Evolutionary conservation across 2,888 invertebrate species (phyloP).

Genomic region (Melikaiella ostensackeni): DNA sequence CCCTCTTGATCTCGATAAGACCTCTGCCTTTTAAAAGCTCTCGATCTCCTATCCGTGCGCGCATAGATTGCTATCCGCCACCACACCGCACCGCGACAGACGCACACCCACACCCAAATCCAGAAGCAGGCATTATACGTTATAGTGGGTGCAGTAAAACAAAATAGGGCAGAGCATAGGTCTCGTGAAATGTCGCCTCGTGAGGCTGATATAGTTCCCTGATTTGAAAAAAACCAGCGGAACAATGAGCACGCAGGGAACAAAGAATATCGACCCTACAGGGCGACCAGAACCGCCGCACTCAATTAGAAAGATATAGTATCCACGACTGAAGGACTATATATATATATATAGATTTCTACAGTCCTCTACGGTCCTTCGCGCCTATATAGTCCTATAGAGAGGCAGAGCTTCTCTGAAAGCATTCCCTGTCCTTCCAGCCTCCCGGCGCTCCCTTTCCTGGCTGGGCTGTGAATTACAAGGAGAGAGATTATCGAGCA

Average conservation of each 20-base stretch:
- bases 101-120: constrained; percentile 42
- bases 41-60: constrained; percentile 30
- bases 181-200: constrained; percentile 52
- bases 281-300: constrained; percentile 55
- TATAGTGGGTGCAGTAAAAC: constrained; percentile 48
- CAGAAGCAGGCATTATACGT: constrained; percentile 40
- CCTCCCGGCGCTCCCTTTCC: constrained; percentile 4
- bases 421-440: constrained; percentile 14
- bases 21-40: constrained; percentile 36
- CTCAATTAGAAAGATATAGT: constrained; percentile 65
- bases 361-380: constrained; percentile 10
- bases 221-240: constrained; percentile 55
- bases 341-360: not conserved
- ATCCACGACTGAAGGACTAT: constrained; percentile 42
- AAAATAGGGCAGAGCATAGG: constrained; percentile 55
- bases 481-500: constrained; percentile 57
- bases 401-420: constrained; percentile 17
- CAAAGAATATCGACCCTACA: constrained; percentile 66
- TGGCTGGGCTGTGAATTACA: constrained; percentile 47
- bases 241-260: constrained; percentile 64
- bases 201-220: constrained; percentile 57
- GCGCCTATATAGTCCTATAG: constrained; percentile 22
- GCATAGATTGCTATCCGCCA: constrained; percentile 24
- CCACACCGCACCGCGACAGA: not conserved
- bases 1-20: constrained; percentile 39